Evolutionary conservation across 2,113 vertebrate genomes (phyloP).

Genomic region (Hassar affinis): DNA sequence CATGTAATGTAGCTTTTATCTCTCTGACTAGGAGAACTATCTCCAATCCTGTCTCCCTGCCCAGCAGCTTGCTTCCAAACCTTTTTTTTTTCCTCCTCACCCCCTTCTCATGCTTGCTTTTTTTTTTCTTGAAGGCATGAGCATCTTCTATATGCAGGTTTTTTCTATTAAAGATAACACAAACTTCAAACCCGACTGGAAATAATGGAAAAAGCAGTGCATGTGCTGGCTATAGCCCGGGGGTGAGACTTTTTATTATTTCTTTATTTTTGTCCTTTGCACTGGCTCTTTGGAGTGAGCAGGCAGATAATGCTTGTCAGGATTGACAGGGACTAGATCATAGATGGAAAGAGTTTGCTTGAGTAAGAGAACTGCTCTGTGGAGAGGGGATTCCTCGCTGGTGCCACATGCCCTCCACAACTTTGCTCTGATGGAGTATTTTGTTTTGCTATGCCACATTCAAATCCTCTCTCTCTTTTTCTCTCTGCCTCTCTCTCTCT

Average conservation of each 20-base stretch:
- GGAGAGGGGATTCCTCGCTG: constrained; percentile 34
- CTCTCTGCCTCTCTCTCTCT: constrained; percentile 23
- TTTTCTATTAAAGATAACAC: constrained; percentile 56
- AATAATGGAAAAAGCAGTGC: constrained; percentile 56
- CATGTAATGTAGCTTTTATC: constrained; percentile 98
- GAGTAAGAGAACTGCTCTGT: constrained; percentile 31
- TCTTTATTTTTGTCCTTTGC: constrained; percentile 52
- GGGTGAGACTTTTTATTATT: constrained; percentile 54
- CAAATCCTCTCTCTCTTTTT: constrained; percentile 31
- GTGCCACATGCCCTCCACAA: constrained; percentile 28
- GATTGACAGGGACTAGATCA: constrained; percentile 46
- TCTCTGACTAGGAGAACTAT: constrained; percentile 84
- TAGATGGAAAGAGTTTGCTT: constrained; percentile 11
- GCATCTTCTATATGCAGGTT: constrained; percentile 59
- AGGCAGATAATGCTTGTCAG: constrained; percentile 39
- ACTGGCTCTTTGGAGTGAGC: constrained; percentile 41
- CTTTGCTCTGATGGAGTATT: constrained; percentile 41
- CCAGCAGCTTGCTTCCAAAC: constrained; percentile 61
- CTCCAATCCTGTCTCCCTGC: constrained; percentile 72
- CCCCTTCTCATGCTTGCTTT: constrained; percentile 45
- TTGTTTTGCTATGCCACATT: constrained; percentile 23
- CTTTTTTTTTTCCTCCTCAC: constrained; percentile 50
- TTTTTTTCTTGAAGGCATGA: constrained; percentile 49
- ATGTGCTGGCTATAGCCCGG: constrained; percentile 53
- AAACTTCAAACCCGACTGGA: constrained; percentile 63